These are phyloP conservation scores for Drosophila stalkeri DNA, from an alignment of 2,888 invertebrate species.

Conservation along the genomic window DNA sequence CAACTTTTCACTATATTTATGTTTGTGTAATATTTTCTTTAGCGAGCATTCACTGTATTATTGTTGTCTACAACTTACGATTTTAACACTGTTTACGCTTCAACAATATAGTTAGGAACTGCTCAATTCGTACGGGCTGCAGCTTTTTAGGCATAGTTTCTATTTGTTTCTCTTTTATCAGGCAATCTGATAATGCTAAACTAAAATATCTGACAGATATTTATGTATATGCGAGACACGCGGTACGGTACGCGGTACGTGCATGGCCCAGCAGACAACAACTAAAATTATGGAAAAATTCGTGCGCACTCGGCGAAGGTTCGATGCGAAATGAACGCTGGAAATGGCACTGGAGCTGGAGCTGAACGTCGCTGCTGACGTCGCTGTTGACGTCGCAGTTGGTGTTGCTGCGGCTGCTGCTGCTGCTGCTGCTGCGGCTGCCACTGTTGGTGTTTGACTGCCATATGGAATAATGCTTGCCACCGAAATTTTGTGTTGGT, in stretches of 20 bases:
- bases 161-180: neutral
- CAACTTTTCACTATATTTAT: neutral
- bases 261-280: neutral
- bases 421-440: neutral
- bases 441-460: conserved; percentile 12
- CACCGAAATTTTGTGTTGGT: conserved; percentile 29
- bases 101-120: conserved; percentile 53
- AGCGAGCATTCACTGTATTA: neutral
- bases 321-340: conserved; percentile 53
- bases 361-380: conserved; percentile 1
- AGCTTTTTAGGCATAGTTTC: conserved; percentile 49
- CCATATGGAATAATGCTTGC: conserved; percentile 48
- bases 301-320: conserved; percentile 50
- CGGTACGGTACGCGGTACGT: neutral
- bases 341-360: conserved; percentile 1
- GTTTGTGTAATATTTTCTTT: too few species aligned
- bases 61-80: conserved; percentile 21
- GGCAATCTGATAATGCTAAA: conserved; percentile 6
- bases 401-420: conserved; percentile 9
- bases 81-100: conserved; percentile 65
- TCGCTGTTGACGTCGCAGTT: conserved; percentile 4
- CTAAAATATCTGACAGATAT: conserved; percentile 5
- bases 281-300: conserved; percentile 1
- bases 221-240: neutral
- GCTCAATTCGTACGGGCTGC: conserved; percentile 36